Evolutionary conservation across 2,888 invertebrate genomes (phyloP).

Genomic region (Sarcophaga rosellei): DNA sequence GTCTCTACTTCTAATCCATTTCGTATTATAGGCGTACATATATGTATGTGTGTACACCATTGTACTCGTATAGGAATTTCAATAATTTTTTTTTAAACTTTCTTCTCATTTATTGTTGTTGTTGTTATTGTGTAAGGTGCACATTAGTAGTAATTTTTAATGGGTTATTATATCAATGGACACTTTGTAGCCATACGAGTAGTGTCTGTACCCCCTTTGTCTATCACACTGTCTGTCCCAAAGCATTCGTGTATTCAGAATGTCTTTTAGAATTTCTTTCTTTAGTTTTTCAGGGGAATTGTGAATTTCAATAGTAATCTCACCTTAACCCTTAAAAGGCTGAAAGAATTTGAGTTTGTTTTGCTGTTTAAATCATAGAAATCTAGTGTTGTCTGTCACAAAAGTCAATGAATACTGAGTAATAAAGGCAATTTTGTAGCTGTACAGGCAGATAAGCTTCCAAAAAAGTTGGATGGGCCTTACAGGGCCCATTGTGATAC

Average conservation of each 20-base stretch:
- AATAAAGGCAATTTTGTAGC: too few relatives aligned
- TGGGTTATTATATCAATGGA: slow-evolving; percentile 75
- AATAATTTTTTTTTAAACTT: slow-evolving; percentile 18
- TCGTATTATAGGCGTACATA: slow-evolving; percentile 6
- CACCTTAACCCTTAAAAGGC: neutral
- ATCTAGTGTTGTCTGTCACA: too few relatives aligned
- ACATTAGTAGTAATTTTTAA: slow-evolving; percentile 80
- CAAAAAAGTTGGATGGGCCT: too few relatives aligned
- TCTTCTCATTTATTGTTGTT: slow-evolving; percentile 39
- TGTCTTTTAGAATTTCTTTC: slow-evolving; percentile 34
- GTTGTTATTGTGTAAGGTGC: slow-evolving; percentile 74
- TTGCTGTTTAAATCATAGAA: too few relatives aligned
- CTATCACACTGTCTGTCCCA: slow-evolving; percentile 4
- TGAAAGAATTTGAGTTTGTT: too few relatives aligned
- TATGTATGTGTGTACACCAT: neutral
- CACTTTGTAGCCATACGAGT: slow-evolving; percentile 30
- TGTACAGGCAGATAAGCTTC: too few relatives aligned
- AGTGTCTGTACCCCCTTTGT: slow-evolving; percentile 18
- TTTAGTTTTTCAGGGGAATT: neutral
- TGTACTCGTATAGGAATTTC: neutral
- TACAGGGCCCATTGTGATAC: too few relatives aligned
- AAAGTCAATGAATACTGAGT: too few relatives aligned
- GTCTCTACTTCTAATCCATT: slow-evolving; percentile 19
- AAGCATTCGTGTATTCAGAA: slow-evolving; percentile 44
- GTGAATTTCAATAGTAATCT: neutral